Evolutionary conservation across 2,797 vertebrate genomes (phyloP), one percentile per base, ranked within the genome.

Genomic region (Pantherophis vulpinus): DNA sequence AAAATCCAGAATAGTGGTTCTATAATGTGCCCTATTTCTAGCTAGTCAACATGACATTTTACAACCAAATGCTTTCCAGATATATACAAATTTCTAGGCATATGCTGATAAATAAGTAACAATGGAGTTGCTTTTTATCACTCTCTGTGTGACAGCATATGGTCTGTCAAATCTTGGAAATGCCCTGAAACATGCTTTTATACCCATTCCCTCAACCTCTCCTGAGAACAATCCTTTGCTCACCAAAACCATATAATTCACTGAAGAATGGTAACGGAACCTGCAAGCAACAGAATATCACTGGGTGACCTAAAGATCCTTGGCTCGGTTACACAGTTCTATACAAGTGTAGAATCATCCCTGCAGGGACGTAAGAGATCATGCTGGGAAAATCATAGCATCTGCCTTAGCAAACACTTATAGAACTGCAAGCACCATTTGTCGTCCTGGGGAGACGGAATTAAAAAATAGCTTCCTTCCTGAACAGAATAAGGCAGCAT

Each of bases 301-400:
- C 86, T 37, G 6, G 91, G 74, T 93, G 93, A 93, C 93, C 93
- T 87, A 74, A 93, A 91, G 92, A 93, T 58, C 66, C 89, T 94
- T 91, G 92, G 93, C 93, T 93, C 42, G 5, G 32, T 94, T 91
- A 95, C 91, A 91, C 91, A 89, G 60, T 91, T 70, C 91, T 61
- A 56, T 92, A 66, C 89, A 93, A 87, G 56, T 54, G 89, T 87
- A 89, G 90, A 91, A 92, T 95, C 92, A 93, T 89, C 42, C 86
- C 93, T 83, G 37, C 11, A 0, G 63, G 66, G 91, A 93, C 89
- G 79, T 42, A 94, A 93, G 86, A 93, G 58, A 94, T 0, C 0
- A 47, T 0, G 1, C 51, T 88, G 87, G 86, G 93, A 83, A 94
- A 93, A 92, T 55, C 74, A 94, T 90, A 91, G 86, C 94, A 95